Base-by-base conservation (phyloP, 2,797 vertebrate species). In the Masticophis lateralis region DNA sequence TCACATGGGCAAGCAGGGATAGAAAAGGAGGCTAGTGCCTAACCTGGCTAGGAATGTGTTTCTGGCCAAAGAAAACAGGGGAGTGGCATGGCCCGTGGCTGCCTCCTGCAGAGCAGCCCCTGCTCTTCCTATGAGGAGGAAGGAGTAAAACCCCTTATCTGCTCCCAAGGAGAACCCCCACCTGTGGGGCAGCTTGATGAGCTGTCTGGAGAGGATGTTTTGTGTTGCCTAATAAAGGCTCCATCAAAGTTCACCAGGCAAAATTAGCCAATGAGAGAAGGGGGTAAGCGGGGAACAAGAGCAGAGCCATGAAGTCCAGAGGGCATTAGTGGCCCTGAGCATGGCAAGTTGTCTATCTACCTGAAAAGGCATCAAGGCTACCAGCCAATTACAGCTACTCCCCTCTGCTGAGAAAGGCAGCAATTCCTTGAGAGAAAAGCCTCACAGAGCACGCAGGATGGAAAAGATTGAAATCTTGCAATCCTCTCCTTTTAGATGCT, bases 311-410 rank as follows among this genome's bases (percentile, higher is more conserved):
- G 55, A n/a, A 91, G 94, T 94, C 94, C 86, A 59, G 87, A 28
- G 8, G 90, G 53, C 14, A 53, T 96, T 96, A 91, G 89, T 95
- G 94, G 94, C 8, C 8, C 74, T 27, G 1, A 1, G 57, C 92
- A 7, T 0, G 91, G 95, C 90, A 93, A 11, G 79, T 0, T 0
- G 95, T 63, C 93, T 92, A 92, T 95, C 51, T 94, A 96, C 95
- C 95, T 92, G 92, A 87, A 94, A 74, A 91, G 90, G 93, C 91
- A 92, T 37, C 83, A 1, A 0, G 92, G 93, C 69, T 92, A 7
- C 53, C 90, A 0, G 20, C 95, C 96, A 95, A 96, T 97, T 96
- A 95, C 90, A 94, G 28, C 11, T 28, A 0, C 87, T 32, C 94
- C 96, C 93, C 94, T 88, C 91, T 94, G 94, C 94, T 37, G 86